These are phyloP conservation scores for Hirtodrosophila histrioides DNA, from an alignment of 2,888 invertebrate species.

Conservation along the genomic window DNA sequence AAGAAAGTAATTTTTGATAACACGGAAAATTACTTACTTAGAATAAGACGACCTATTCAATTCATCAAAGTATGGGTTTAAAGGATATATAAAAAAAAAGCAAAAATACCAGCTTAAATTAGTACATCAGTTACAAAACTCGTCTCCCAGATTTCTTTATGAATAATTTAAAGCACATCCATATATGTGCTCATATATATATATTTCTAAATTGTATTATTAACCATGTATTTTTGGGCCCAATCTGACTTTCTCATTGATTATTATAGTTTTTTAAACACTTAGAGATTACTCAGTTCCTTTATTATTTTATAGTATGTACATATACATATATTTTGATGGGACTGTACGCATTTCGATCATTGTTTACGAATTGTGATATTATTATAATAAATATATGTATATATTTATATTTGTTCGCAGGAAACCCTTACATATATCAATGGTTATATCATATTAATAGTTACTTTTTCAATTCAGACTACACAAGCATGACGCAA, in stretches of 20 bases:
- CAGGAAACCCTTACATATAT: neutral
- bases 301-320: too few relatives aligned
- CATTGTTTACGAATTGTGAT: neutral
- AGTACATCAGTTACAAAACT: neutral
- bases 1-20: neutral
- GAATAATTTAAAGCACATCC: slow-evolving; percentile 1
- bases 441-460: neutral
- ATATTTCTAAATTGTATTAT: neutral
- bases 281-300: too few relatives aligned
- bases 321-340: too few relatives aligned
- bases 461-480: neutral
- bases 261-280: too few relatives aligned
- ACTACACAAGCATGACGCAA: neutral
- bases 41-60: neutral
- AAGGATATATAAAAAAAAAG: too few relatives aligned
- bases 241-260: neutral
- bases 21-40: slow-evolving; percentile 5
- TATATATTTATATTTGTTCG: neutral
- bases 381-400: neutral
- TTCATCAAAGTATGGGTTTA: neutral
- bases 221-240: neutral
- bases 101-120: slow-evolving; percentile 1
- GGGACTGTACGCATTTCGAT: too few relatives aligned
- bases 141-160: neutral
- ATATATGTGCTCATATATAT: neutral